Percentiles rank a stretch among this genome's conserved stretches.
phyloP scores from a whole-genome alignment of 1,140 invertebrate species.

The Phenacoccus solenopsis region DNA sequence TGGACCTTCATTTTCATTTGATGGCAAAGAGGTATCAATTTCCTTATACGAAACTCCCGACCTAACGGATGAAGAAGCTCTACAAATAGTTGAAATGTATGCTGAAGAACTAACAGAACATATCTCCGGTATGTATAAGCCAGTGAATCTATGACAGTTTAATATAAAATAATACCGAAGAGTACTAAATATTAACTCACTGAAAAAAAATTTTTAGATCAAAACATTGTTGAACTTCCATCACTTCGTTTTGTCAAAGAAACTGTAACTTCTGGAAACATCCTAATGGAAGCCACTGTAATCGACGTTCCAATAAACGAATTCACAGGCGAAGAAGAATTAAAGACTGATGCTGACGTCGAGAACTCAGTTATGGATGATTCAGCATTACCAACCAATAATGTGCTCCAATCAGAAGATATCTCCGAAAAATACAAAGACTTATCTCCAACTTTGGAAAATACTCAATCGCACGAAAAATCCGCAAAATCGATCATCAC shows the following conservation, averaged over 20 bases:
- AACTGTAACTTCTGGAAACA: constrained; percentile 69
- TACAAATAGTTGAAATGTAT: constrained; percentile 87
- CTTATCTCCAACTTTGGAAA: constrained; percentile 11
- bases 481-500: constrained; percentile 21
- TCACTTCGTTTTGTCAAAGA: constrained; percentile 77
- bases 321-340: constrained; percentile 65
- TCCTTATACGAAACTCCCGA: constrained; percentile 84
- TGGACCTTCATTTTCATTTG: constrained; percentile 77
- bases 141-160: not conserved
- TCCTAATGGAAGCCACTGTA: constrained; percentile 79
- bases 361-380: constrained; percentile 45
- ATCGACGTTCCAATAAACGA: constrained; percentile 73
- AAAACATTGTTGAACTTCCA: constrained; percentile 75
- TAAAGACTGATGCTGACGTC: constrained; percentile 68
- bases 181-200: not conserved
- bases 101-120: constrained; percentile 81
- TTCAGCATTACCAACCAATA: not conserved
- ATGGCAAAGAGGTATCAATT: constrained; percentile 80
- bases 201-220: constrained; percentile 39
- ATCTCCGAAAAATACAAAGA: constrained; percentile 31
- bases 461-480: not conserved
- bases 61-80: constrained; percentile 76
- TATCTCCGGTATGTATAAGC: constrained; percentile 48
- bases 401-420: not conserved
- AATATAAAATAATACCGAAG: not conserved